phyloP scores from a whole-genome alignment of 1,140 invertebrate species.

The Drosophila watanabei region DNA sequence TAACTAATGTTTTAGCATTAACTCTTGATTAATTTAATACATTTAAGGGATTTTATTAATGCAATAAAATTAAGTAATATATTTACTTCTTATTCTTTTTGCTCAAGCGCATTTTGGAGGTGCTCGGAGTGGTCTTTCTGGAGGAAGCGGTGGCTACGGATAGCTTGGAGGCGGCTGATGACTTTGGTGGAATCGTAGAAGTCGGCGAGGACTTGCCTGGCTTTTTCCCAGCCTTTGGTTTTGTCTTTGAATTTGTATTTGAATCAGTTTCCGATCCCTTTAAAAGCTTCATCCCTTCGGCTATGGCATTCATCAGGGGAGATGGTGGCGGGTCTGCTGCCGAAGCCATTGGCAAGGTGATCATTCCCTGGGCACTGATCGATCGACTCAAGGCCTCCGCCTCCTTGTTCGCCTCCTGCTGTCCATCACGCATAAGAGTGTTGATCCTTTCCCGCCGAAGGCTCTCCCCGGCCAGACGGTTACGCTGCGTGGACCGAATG shows the following conservation, averaged over 20 bases:
- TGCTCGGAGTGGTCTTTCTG: not conserved
- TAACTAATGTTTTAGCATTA: not conserved
- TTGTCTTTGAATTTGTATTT: not conserved
- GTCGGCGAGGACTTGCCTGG: not conserved
- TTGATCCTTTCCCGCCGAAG: conserved; percentile 38
- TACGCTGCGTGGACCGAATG: conserved; percentile 43
- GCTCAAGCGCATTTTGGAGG: conserved; percentile 36
- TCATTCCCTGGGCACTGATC: conserved; percentile 63
- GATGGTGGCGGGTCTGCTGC: not conserved
- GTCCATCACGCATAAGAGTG: conserved; percentile 35
- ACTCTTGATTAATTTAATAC: not conserved
- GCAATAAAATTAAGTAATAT: not conserved
- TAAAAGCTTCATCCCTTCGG: not conserved
- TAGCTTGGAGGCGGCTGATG: conserved; percentile 25
- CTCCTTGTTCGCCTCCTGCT: conserved; percentile 47
- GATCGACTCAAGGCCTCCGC: conserved; percentile 52
- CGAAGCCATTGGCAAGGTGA: conserved; percentile 5
- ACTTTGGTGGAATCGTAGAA: not conserved
- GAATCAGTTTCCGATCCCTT: too few relatives aligned
- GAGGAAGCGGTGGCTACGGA: conserved; percentile 1
- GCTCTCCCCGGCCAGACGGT: conserved; percentile 36
- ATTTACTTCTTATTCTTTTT: conserved; percentile 38
- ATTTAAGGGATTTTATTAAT: not conserved
- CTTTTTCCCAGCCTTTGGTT: not conserved
- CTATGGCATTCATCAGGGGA: not conserved